Conservation (phyloP, 1,140 invertebrate species). For the Teleogryllus occipitalis region DNA sequence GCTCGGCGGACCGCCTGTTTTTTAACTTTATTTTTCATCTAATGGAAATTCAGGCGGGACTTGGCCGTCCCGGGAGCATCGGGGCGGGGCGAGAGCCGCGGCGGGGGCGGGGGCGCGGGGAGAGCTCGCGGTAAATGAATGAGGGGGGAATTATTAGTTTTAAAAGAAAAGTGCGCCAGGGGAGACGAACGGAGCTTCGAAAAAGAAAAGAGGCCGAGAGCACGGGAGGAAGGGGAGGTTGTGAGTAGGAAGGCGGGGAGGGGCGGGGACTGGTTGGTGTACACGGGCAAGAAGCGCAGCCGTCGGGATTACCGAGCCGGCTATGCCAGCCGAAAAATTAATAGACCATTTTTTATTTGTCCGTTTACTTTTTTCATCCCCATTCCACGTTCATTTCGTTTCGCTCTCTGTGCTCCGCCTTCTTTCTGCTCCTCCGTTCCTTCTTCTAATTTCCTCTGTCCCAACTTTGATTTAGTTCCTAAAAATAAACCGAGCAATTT, state of each 20-base stretch:
- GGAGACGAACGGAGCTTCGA: background rate
- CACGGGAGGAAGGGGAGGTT: too few relatives aligned
- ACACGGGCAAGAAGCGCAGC: background rate
- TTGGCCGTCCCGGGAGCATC: background rate
- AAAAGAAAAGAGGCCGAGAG: too few relatives aligned
- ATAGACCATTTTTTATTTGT: background rate
- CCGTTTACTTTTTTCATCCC: background rate
- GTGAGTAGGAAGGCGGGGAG: background rate
- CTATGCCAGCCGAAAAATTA: background rate
- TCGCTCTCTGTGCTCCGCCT: too few relatives aligned
- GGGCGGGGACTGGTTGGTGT: background rate
- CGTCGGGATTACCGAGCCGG: background rate
- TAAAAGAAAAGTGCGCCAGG: background rate
- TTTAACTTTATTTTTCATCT: slow-evolving; percentile 6
- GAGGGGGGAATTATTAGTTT: slow-evolving; percentile 4
- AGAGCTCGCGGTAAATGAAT: background rate
- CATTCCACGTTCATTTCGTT: too few relatives aligned
- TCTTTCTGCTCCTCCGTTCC: background rate
- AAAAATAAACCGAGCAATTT: slow-evolving; percentile 1
- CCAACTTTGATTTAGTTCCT: slow-evolving; percentile 1
- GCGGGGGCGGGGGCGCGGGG: too few relatives aligned
- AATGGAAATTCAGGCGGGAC: slow-evolving; percentile 3
- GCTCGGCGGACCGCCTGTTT: background rate
- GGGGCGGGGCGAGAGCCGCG: background rate
- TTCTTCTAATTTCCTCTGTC: background rate